These are phyloP conservation scores for Fundulus diaphanus DNA, from an alignment of 2,797 vertebrate species.

Conservation along the genomic window DNA sequence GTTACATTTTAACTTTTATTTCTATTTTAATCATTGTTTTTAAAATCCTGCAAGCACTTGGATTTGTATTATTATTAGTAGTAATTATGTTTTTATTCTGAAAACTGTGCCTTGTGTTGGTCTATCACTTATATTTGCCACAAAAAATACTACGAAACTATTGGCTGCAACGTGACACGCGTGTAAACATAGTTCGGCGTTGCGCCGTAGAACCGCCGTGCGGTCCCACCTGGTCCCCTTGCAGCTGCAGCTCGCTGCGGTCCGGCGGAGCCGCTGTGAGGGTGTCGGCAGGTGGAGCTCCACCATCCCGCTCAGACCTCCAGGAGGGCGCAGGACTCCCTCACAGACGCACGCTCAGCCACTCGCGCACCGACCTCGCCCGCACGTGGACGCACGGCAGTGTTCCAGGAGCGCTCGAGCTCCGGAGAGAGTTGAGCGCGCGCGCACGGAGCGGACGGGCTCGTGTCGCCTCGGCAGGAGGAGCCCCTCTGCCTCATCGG, in stretches of 20 bases:
- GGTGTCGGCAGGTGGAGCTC: slow-evolving; percentile 67
- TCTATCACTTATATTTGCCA: neutral
- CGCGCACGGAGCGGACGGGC: slow-evolving; percentile 13
- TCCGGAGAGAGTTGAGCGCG: slow-evolving; percentile 41
- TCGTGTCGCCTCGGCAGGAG: neutral
- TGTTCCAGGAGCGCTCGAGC: slow-evolving; percentile 53
- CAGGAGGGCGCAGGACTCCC: slow-evolving; percentile 48
- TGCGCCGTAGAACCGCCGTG: neutral
- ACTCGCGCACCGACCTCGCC: neutral
- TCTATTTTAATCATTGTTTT: too few species aligned
- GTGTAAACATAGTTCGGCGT: neutral
- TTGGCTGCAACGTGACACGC: neutral
- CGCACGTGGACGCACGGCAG: slow-evolving; percentile 8
- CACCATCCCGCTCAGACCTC: slow-evolving; percentile 29
- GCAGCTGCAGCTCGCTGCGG: neutral
- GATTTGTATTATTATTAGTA: too few species aligned
- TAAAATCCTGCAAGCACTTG: too few species aligned
- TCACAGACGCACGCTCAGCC: slow-evolving; percentile 16
- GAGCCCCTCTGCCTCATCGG: neutral
- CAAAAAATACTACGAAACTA: neutral
- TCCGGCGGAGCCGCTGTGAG: neutral
- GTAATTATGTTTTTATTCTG: too few species aligned
- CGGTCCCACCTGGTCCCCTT: neutral
- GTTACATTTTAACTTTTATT: too few species aligned
- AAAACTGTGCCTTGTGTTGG: neutral